Evolutionary conservation across 1,140 invertebrate genomes (phyloP), one percentile per base, ranked within the genome.

Genomic region (Tetramorium alpestre): DNA sequence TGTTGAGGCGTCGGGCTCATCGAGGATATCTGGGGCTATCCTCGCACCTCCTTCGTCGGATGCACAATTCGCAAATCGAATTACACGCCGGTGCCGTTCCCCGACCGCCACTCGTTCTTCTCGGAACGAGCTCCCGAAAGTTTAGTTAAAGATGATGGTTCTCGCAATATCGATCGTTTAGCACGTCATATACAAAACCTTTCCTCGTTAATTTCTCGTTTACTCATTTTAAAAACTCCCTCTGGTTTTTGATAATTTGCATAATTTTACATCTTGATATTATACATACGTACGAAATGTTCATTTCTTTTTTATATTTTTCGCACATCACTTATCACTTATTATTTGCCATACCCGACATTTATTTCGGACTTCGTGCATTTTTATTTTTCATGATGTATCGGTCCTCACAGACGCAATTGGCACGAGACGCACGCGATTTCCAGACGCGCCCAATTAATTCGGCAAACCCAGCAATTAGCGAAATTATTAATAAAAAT

Each of bases 401-500:
- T 47, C 16, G 18, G 41, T 84, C 54, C 69, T 60, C 18, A 38
- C 41, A 41, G 6, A 47, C 51, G n/a, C 28, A 84, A 73, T 73
- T 75, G 80, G 33, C 38, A 38, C 65, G 78, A 72, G 80, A 73
- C 38, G 16, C 67, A 80, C 85, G 58, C 41, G 73, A 80, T 93
- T 92, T 89, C 89, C 92, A 94, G 92, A 92, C 91, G 73, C 70
- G 90, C 51, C 89, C 90, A 90, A 93, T 93, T 93, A 94, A 93
- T 94, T 93, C 90, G 90, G 90, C 91, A 94, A 94, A 92, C 76
- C 86, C 80, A 85, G 86, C 92, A 94, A 94, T 93, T 94, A 94
- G 88, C 86, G 90, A 93, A 93, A 94, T 93, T 94, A 93, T 94
- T 94, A 93, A 94, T 94, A 93, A 93, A 93, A 92, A 92, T 93